Evolutionary conservation across 2,888 invertebrate genomes (phyloP).

Genomic region (Melikaiella ostensackeni): DNA sequence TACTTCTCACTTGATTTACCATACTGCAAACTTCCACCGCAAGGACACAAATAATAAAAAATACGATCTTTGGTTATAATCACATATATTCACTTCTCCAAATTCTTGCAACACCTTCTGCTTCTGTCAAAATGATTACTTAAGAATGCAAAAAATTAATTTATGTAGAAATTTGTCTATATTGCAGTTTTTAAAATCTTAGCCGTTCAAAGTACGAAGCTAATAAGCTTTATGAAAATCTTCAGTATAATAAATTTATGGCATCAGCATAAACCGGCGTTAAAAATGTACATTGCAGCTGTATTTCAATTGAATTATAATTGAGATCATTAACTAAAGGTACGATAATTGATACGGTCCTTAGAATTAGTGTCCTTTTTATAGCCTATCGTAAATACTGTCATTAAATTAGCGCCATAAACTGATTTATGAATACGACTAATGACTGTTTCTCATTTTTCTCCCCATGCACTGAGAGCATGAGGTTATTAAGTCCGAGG

Average conservation of each 20-base stretch:
- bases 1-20: conserved; percentile 22
- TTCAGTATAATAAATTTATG: neutral
- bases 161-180: no score
- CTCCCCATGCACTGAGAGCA: neutral
- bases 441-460: conserved; percentile 17
- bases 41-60: neutral
- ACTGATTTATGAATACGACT: conserved; percentile 35
- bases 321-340: conserved; percentile 9
- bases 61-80: neutral
- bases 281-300: neutral
- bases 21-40: neutral
- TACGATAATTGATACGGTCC: conserved; percentile 22
- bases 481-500: neutral
- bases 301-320: conserved; percentile 1
- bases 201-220: neutral
- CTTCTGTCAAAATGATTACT: no score
- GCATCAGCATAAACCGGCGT: neutral
- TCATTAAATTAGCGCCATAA: conserved; percentile 27
- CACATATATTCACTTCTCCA: neutral
- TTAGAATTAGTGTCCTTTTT: conserved; percentile 31
- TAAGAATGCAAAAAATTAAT: no score
- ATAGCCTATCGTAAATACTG: conserved; percentile 29
- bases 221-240: neutral
- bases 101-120: neutral
- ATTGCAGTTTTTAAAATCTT: neutral